A percentile compares a stretch with the other conserved stretches of the same genome.
Evolutionary conservation across 37 sponge, comb jelly and placozoan genomes (phyloP).

Genomic region (Mnemiopsis leidyi): DNA sequence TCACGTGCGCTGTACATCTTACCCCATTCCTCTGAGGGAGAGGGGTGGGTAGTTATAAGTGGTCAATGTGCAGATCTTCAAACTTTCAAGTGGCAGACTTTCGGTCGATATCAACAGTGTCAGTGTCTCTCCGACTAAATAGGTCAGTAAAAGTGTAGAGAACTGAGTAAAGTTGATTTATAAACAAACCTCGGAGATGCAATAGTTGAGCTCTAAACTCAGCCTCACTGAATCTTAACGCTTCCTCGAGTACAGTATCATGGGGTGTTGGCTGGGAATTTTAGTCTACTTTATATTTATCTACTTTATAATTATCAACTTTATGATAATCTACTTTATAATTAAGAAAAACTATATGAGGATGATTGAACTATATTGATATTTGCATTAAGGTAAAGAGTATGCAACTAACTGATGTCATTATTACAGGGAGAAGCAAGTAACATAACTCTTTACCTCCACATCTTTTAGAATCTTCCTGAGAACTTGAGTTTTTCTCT

Average conservation of each 20-base stretch:
- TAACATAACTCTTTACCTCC: too few species aligned
- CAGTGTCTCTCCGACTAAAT: not conserved
- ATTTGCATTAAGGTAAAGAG: too few species aligned
- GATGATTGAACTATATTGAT: too few species aligned
- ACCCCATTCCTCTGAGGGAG: not conserved
- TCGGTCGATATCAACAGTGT: too few species aligned
- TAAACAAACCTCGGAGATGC: conserved; percentile 20
- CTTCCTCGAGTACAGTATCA: conserved; percentile 12
- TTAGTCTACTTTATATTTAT: not conserved
- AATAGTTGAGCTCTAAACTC: conserved; percentile 58
- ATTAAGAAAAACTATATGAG: too few species aligned
- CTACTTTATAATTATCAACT: too few species aligned
- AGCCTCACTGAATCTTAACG: conserved; percentile 36
- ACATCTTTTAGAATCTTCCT: conserved; percentile 1
- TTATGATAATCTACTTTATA: too few species aligned
- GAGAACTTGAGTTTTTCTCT: not conserved
- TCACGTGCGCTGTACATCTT: not conserved
- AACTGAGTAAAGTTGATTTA: not conserved
- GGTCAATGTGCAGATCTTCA: too few species aligned
- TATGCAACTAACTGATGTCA: too few species aligned
- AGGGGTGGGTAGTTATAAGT: too few species aligned
- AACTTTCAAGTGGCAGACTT: too few species aligned
- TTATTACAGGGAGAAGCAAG: too few species aligned
- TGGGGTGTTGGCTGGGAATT: conserved; percentile 26
- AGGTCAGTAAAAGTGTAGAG: not conserved